Percentiles rank a stretch among this genome's conserved stretches.
phyloP scores from a whole-genome alignment of 64 coral and sea anemone genomes.

The Dendronephthya gigantea region DNA sequence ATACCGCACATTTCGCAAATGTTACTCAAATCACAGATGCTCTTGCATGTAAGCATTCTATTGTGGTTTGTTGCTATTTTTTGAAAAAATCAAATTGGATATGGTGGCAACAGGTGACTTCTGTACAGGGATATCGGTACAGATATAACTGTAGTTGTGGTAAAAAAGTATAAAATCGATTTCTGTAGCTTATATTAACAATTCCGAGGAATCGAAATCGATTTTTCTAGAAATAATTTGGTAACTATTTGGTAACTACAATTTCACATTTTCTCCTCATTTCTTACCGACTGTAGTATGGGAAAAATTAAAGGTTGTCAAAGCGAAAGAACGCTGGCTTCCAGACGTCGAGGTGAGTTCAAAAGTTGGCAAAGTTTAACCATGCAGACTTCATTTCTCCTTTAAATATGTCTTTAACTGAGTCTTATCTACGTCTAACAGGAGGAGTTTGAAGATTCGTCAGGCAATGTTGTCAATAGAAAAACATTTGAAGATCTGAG shows the following conservation, averaged over 20 bases:
- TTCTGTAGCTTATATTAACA: too few relatives aligned
- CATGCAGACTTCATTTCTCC: too few relatives aligned
- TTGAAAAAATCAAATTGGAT: background rate
- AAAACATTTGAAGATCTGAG: conserved; percentile 93
- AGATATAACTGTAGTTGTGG: too few relatives aligned
- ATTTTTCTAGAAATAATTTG: background rate
- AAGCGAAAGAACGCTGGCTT: conserved; percentile 85
- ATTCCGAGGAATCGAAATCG: too few relatives aligned
- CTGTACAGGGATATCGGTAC: background rate
- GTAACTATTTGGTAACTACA: too few relatives aligned
- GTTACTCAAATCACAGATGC: conserved; percentile 93
- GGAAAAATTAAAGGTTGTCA: conserved; percentile 86
- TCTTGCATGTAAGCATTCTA: conserved; percentile 59
- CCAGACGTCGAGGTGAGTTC: conserved; percentile 64
- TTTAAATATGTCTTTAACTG: background rate
- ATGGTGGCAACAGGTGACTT: background rate
- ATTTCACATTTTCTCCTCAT: background rate
- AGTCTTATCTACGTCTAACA: background rate
- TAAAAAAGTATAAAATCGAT: too few relatives aligned
- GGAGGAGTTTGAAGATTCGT: conserved; percentile 95
- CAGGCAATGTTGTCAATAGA: conserved; percentile 81
- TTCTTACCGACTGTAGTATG: conserved; percentile 56
- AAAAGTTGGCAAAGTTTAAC: background rate
- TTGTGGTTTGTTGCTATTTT: background rate
- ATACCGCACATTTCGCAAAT: conserved; percentile 98